These are phyloP conservation scores for Andinoacara biseriatus DNA, from an alignment of 2,113 vertebrate species.

Conservation along the genomic window DNA sequence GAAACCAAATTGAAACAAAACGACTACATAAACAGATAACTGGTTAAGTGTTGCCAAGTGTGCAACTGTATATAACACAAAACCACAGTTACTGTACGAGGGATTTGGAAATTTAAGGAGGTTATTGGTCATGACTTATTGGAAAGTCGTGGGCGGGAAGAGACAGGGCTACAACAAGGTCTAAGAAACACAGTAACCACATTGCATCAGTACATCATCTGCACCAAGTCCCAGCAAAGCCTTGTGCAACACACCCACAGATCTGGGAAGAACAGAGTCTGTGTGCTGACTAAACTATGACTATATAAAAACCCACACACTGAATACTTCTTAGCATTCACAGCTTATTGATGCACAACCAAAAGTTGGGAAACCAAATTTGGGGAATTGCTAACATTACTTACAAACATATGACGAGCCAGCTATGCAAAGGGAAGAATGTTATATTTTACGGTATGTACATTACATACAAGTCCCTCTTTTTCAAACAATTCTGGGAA, in stretches of 20 bases:
- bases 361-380: slow-evolving; percentile 25
- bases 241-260: slow-evolving; percentile 62
- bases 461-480: not conserved
- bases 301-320: slow-evolving; percentile 36
- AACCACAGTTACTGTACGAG: not conserved
- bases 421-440: slow-evolving; percentile 63
- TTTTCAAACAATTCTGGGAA: not conserved
- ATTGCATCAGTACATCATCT: slow-evolving; percentile 26
- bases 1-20: not conserved
- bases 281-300: slow-evolving; percentile 58
- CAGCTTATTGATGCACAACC: not conserved
- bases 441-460: not conserved
- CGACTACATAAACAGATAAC: not conserved
- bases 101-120: slow-evolving; percentile 10
- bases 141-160: slow-evolving; percentile 9
- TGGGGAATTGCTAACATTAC: slow-evolving; percentile 57
- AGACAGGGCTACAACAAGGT: slow-evolving; percentile 5
- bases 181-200: slow-evolving; percentile 5
- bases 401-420: slow-evolving; percentile 75
- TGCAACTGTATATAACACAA: not conserved
- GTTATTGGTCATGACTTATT: slow-evolving; percentile 26
- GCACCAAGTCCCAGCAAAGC: slow-evolving; percentile 32
- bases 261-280: slow-evolving; percentile 54
- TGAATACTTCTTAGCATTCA: slow-evolving; percentile 9
- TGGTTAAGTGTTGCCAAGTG: not conserved